Evolutionary conservation across 2,797 vertebrate genomes (phyloP), one percentile per base, ranked within the genome.

Genomic region (Trematomus bernacchii): DNA sequence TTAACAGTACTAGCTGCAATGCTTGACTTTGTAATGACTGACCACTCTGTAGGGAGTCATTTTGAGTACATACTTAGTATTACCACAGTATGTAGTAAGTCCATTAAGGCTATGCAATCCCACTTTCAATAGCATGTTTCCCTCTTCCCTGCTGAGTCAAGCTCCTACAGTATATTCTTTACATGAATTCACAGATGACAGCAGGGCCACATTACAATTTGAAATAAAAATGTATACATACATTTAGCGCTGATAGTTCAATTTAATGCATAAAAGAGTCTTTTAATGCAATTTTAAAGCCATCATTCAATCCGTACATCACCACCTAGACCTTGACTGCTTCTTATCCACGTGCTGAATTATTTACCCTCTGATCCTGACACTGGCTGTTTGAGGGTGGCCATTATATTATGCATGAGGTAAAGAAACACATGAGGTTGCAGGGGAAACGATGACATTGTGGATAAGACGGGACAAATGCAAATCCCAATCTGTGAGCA

Each of bases 401-500:
- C 37, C 60, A 58, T 87, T 89, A 62, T 81, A 86, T 90, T 84
- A 87, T 88, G 64, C 73, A 88, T 87, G 84, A 85, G 71, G 72
- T 75, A 83, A 86, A 84, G 51, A 84, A 87, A 80, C 65, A 54
- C 52, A 71, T 1, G 0, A 33, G 46, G 14, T 71, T 73, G 47
- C 51, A 48, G 27, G 30, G 43, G 37, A 82, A 78, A 70, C 21
- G 7, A 64, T 55, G 57, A 74, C 71, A 66, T 48, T 67, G 53
- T 64, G 58, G 64, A 23, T 55, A 27, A 69, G 76, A 40, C 10
- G 3, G 2, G 40, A n/a, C 43, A 27, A 58, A 54, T 30, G 13
- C 43, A 47, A 68, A 68, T 59, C 6, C 18, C 33, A 50, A 58
- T 50, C 42, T 12, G 60, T 21, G 10, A 66, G 40, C 19, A 47